These are phyloP conservation scores for Malurus elegans DNA, from an alignment of 2,113 vertebrate genomes.

Conservation along the genomic window DNA sequence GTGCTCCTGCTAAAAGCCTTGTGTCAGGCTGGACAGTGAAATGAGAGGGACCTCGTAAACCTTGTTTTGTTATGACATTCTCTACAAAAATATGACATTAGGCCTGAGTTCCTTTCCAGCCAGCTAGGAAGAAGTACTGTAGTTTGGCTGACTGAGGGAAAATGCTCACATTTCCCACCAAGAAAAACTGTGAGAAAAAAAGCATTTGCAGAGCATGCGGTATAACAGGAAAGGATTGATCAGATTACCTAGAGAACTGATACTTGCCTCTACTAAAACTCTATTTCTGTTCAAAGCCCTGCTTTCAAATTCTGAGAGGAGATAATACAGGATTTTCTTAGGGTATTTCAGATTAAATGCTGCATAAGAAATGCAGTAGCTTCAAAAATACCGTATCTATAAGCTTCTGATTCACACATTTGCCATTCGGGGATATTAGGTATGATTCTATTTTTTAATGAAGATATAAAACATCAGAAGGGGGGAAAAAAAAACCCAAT, in stretches of 20 bases:
- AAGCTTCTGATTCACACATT: background rate
- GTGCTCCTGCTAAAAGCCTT: background rate
- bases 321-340: slow-evolving; percentile 16
- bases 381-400: background rate
- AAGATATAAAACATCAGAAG: background rate
- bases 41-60: background rate
- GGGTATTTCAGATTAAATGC: background rate
- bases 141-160: background rate
- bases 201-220: slow-evolving; percentile 1
- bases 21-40: background rate
- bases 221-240: slow-evolving; percentile 6
- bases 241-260: slow-evolving; percentile 45
- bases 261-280: slow-evolving; percentile 5
- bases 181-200: background rate
- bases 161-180: background rate
- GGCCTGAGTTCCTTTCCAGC: fast-evolving
- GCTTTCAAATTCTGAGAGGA: slow-evolving; percentile 3
- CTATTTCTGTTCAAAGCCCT: slow-evolving; percentile 33
- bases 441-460: background rate
- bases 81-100: background rate
- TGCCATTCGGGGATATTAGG: background rate
- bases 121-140: background rate
- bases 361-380: background rate
- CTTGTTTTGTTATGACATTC: background rate
- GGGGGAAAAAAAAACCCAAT: background rate